These are phyloP conservation scores for Sitta carolinensis DNA, from an alignment of 2,797 vertebrate species.

Conservation along the genomic window DNA sequence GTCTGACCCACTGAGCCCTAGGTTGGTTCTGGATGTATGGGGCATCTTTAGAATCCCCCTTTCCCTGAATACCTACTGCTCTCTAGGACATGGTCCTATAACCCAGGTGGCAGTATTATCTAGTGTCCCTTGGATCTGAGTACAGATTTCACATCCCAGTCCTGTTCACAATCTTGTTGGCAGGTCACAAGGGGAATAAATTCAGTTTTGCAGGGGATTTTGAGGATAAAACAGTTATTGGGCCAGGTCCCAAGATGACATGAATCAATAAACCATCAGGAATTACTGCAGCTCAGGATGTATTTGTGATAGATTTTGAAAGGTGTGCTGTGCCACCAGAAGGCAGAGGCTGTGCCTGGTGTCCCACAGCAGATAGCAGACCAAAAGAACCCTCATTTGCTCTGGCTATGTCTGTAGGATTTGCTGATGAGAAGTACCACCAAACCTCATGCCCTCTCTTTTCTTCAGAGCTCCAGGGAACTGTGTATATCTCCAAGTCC, in stretches of 20 bases:
- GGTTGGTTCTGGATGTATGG: neutral
- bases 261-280: neutral
- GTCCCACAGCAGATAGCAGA: neutral
- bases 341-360: neutral
- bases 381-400: neutral
- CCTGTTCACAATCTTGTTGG: neutral
- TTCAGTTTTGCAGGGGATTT: neutral
- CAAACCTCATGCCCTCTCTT: neutral
- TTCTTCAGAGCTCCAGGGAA: constrained; percentile 82
- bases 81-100: neutral
- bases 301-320: neutral
- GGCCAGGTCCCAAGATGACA: neutral
- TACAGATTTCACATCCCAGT: neutral
- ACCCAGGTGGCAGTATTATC: neutral
- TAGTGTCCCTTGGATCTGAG: neutral
- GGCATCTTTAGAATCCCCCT: neutral
- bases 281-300: neutral
- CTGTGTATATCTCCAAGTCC: constrained; percentile 89
- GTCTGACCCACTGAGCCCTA: neutral
- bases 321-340: neutral
- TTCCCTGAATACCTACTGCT: neutral
- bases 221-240: neutral
- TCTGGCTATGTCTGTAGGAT: neutral
- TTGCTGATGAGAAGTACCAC: neutral
- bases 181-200: neutral